Conservation (phyloP, 2,888 invertebrate species). For the Pachymerium ferrugineum region DNA sequence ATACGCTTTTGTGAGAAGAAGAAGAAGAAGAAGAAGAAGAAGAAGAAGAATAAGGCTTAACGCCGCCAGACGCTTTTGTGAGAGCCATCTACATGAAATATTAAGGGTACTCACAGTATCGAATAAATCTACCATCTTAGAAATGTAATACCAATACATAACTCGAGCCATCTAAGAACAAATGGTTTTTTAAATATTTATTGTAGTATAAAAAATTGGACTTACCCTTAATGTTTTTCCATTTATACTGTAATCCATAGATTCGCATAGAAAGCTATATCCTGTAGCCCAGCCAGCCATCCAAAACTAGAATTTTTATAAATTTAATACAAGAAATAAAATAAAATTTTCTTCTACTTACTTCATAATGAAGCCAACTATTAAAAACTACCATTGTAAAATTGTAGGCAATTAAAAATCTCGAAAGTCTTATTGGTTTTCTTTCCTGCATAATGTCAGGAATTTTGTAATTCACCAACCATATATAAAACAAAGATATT, state of each 20-base stretch:
- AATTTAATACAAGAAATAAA: not conserved
- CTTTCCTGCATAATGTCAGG: not conserved
- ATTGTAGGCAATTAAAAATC: not conserved
- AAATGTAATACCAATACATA: slow-evolving; percentile 95
- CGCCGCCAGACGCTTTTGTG: too few species aligned
- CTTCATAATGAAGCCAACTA: not conserved
- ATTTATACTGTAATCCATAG: not conserved
- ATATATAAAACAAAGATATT: not conserved
- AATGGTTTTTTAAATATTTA: slow-evolving; percentile 39
- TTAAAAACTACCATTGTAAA: not conserved
- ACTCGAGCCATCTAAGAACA: slow-evolving; percentile 79
- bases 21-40: too few species aligned
- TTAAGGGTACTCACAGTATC: slow-evolving; percentile 93
- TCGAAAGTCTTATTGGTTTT: not conserved
- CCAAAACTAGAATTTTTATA: not conserved
- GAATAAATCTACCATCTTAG: slow-evolving; percentile 92
- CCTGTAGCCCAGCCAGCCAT: not conserved
- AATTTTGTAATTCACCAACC: not conserved
- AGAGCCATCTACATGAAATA: too few species aligned
- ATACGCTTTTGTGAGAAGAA: too few species aligned
- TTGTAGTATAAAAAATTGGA: not conserved
- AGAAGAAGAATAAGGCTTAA: too few species aligned
- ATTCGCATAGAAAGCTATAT: slow-evolving; percentile 2
- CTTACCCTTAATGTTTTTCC: not conserved
- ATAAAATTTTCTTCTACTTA: not conserved